These are phyloP conservation scores for Potorous gilbertii DNA, from an alignment of 2,797 vertebrate genomes.

Conservation along the genomic window DNA sequence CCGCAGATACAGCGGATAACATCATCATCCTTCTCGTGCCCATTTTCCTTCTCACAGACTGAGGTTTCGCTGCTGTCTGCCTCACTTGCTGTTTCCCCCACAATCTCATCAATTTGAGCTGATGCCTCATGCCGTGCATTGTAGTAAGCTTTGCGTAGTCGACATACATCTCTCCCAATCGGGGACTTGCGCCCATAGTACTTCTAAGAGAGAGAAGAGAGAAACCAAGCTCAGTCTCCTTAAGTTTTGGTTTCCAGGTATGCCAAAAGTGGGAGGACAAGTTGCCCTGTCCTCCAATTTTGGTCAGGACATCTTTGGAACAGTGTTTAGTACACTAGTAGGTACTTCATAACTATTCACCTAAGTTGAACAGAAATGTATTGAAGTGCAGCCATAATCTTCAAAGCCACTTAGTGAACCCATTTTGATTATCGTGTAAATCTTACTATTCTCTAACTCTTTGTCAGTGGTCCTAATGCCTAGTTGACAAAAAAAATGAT, in stretches of 20 bases:
- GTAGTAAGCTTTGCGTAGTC: conserved; percentile 96
- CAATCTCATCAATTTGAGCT: conserved; percentile 97
- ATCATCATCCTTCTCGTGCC: conserved; percentile 96
- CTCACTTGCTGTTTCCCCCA: conserved; percentile 97
- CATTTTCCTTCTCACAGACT: conserved; percentile 91
- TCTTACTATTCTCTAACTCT: conserved; percentile 8
- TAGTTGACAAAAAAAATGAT: conserved; percentile 25
- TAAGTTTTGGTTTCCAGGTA: conserved; percentile 22
- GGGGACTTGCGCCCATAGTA: conserved; percentile 97
- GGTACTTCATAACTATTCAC: conserved; percentile 10
- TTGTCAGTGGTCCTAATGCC: neutral
- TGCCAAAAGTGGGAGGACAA: neutral
- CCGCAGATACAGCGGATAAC: conserved; percentile 98
- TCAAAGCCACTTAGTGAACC: neutral
- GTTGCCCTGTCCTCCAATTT: conserved; percentile 15
- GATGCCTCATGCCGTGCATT: conserved; percentile 95
- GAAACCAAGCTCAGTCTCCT: conserved; percentile 33
- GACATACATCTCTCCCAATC: conserved; percentile 94
- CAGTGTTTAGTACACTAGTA: neutral
- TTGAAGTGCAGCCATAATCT: conserved; percentile 25
- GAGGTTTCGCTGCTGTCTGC: conserved; percentile 97
- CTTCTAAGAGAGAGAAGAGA: conserved; percentile 87
- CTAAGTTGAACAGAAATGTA: conserved; percentile 43
- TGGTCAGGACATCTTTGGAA: conserved; percentile 4
- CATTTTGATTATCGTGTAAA: neutral